These are phyloP conservation scores for Melolontha melolontha DNA, from an alignment of 2,888 invertebrate species.

Conservation along the genomic window DNA sequence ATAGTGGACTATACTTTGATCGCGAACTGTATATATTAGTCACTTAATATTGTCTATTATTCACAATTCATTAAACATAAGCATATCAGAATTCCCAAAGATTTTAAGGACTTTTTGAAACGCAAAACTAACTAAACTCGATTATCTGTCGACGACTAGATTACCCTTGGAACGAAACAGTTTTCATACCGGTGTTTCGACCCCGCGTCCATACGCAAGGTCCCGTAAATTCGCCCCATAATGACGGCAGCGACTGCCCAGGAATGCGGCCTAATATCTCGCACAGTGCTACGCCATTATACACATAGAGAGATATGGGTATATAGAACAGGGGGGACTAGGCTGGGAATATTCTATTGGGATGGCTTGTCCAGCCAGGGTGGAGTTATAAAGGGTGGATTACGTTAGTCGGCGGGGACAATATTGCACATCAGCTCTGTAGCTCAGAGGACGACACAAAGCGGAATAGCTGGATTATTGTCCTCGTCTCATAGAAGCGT, in stretches of 20 bases:
- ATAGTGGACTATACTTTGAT: too few relatives aligned
- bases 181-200: conserved; percentile 27
- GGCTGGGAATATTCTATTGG: conserved; percentile 1
- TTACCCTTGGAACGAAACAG: not conserved
- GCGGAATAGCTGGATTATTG: conserved; percentile 37
- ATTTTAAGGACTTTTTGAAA: too few relatives aligned
- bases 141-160: not conserved
- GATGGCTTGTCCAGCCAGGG: conserved; percentile 11
- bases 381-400: conserved; percentile 29
- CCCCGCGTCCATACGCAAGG: conserved; percentile 37
- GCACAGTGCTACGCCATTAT: conserved; percentile 39
- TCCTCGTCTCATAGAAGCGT: conserved; percentile 24
- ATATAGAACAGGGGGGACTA: conserved; percentile 22
- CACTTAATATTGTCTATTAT: too few relatives aligned
- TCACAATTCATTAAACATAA: too few relatives aligned
- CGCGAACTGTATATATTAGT: too few relatives aligned
- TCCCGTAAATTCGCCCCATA: conserved; percentile 62
- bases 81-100: too few relatives aligned
- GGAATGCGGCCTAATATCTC: conserved; percentile 58
- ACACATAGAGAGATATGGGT: conserved; percentile 38
- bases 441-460: conserved; percentile 15
- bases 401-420: conserved; percentile 1
- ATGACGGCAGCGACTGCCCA: conserved; percentile 60
- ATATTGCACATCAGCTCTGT: conserved; percentile 26
- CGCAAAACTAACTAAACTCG: not conserved